Percentiles rank a stretch among this genome's conserved stretches.
These are phyloP conservation scores for Esox lucius DNA, from an alignment of 2,797 vertebrate genomes.

Conservation along the genomic window DNA sequence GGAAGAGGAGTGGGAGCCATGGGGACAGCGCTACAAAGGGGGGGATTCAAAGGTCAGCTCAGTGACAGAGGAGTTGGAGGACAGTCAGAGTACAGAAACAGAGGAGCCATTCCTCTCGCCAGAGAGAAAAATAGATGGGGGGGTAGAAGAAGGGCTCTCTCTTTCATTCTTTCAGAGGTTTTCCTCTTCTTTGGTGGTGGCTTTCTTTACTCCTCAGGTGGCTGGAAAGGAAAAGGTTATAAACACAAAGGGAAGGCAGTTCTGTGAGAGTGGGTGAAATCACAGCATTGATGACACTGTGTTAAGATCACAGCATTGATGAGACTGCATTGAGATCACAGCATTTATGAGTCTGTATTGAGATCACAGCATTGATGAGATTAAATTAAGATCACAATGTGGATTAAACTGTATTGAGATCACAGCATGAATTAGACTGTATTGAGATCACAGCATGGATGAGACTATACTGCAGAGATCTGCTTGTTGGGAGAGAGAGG, in stretches of 20 bases:
- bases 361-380: too few relatives aligned
- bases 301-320: too few relatives aligned
- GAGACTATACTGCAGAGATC: not conserved
- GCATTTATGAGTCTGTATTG: too few relatives aligned
- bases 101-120: conserved; percentile 43
- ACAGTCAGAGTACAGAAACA: conserved; percentile 43
- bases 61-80: not conserved
- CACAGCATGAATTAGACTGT: too few relatives aligned
- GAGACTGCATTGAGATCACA: too few relatives aligned
- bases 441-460: not conserved
- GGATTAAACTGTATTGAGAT: too few relatives aligned
- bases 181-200: conserved; percentile 29
- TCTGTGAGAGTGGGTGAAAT: not conserved
- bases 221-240: conserved; percentile 63
- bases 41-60: conserved; percentile 1
- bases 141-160: conserved; percentile 26
- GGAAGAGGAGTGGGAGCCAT: conserved; percentile 10
- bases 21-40: conserved; percentile 26
- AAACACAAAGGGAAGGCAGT: conserved; percentile 30
- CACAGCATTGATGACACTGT: too few relatives aligned
- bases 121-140: conserved; percentile 18
- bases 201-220: conserved; percentile 37
- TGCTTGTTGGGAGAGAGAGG: not conserved
- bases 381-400: not conserved
- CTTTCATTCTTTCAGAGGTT: conserved; percentile 14